Conservation (phyloP, 2,113 vertebrate genomes). For the Gasterosteus aculeatus region DNA sequence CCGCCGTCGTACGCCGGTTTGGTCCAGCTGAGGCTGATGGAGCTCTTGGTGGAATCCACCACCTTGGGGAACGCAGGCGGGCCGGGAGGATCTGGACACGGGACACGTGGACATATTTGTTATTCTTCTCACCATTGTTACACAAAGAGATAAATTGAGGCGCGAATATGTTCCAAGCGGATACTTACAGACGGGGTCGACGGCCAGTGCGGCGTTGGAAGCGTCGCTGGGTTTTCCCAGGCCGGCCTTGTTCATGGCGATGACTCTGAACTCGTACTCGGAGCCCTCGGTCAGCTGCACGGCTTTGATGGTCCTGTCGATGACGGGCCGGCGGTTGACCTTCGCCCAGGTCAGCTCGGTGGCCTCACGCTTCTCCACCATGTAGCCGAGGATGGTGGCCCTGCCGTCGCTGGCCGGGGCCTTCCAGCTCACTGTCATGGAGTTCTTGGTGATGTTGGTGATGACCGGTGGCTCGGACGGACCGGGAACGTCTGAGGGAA, state of each 20-base stretch:
- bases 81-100: conserved; percentile 91
- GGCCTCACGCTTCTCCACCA: conserved; percentile 95
- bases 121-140: not conserved
- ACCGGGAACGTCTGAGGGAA: conserved; percentile 90
- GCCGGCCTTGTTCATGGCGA: conserved; percentile 95
- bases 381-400: conserved; percentile 92
- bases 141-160: not conserved
- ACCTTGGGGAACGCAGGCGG: conserved; percentile 97
- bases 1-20: conserved; percentile 98
- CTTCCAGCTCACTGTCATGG: conserved; percentile 99
- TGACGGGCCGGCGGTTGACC: conserved; percentile 93
- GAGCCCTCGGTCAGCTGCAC: conserved; percentile 91
- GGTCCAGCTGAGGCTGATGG: conserved; percentile 93
- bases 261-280: conserved; percentile 97
- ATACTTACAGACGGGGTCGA: conserved; percentile 95
- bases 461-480: conserved; percentile 94
- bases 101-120: not conserved
- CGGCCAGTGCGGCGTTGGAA: conserved; percentile 88
- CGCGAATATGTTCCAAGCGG: not conserved
- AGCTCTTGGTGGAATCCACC: conserved; percentile 90
- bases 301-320: conserved; percentile 95
- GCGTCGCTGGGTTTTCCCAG: conserved; percentile 94
- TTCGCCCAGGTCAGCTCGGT: conserved; percentile 94
- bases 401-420: conserved; percentile 93
- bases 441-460: conserved; percentile 93